Evolutionary conservation across 1,140 invertebrate species (phyloP).

Genomic region (Drosophila pseudoananassae): DNA sequence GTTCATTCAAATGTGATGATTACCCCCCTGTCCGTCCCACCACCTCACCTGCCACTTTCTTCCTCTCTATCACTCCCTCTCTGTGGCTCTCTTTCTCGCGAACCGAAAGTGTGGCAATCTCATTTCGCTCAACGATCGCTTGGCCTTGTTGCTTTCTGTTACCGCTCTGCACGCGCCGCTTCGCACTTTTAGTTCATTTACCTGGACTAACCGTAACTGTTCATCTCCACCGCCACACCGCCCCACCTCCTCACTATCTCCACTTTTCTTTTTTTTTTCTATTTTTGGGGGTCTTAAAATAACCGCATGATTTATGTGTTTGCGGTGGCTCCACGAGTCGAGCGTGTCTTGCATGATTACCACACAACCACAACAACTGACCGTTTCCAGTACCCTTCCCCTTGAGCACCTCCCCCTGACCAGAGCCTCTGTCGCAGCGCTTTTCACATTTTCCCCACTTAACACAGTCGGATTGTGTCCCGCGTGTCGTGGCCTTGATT

Average conservation of each 20-base stretch:
- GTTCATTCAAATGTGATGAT: constrained; percentile 51
- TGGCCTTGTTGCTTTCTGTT: constrained; percentile 20
- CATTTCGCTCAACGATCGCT: constrained; percentile 64
- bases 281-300: constrained; percentile 57
- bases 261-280: constrained; percentile 13
- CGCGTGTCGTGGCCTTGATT: background rate
- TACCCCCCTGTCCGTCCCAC: background rate
- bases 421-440: background rate
- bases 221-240: constrained; percentile 2
- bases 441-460: background rate
- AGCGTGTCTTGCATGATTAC: constrained; percentile 68
- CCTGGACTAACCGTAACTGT: constrained; percentile 70
- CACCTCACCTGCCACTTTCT: background rate
- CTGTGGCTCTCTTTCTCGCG: background rate
- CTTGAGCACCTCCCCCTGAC: background rate
- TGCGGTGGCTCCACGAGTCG: constrained; percentile 48
- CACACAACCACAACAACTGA: constrained; percentile 17
- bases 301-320: constrained; percentile 65
- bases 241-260: background rate
- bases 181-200: constrained; percentile 80
- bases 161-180: constrained; percentile 55
- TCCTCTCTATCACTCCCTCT: background rate
- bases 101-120: constrained; percentile 76
- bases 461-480: background rate
- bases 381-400: background rate